These are phyloP conservation scores for Lepidochrysops patricia DNA, from an alignment of 2,888 invertebrate species.

Conservation along the genomic window DNA sequence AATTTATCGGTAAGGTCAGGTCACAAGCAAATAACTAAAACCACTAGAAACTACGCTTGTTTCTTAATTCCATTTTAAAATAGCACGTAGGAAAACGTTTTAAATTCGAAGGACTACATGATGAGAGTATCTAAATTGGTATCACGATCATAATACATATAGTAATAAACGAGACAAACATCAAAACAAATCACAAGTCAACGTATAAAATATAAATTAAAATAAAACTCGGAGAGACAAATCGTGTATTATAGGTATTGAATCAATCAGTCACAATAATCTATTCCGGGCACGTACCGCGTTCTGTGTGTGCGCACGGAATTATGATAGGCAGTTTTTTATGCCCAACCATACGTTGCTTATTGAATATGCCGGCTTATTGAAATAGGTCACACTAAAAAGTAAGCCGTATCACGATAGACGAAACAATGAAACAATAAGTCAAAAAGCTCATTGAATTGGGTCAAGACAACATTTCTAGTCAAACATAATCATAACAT, in stretches of 20 bases:
- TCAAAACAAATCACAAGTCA: background rate
- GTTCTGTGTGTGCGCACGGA: slow-evolving; percentile 47
- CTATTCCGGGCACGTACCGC: slow-evolving; percentile 50
- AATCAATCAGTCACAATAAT: slow-evolving; percentile 22
- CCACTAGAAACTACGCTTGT: too few relatives aligned
- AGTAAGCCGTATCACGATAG: background rate
- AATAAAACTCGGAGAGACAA: slow-evolving; percentile 20
- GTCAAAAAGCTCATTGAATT: slow-evolving; percentile 18
- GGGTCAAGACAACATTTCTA: background rate
- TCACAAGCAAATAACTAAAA: background rate
- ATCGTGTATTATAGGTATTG: slow-evolving; percentile 26
- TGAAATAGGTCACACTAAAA: slow-evolving; percentile 12
- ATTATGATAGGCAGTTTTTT: slow-evolving; percentile 59
- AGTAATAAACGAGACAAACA: background rate
- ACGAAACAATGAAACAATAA: slow-evolving; percentile 12
- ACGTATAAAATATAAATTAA: slow-evolving; percentile 5
- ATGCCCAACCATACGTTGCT: slow-evolving; percentile 55
- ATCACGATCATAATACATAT: background rate
- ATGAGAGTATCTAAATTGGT: background rate
- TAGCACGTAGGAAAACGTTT: too few relatives aligned
- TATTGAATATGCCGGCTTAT: slow-evolving; percentile 58
- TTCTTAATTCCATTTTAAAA: too few relatives aligned
- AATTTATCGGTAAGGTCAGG: background rate
- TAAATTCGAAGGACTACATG: too few relatives aligned
- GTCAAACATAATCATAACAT: too few relatives aligned